A percentile compares a stretch with the other conserved stretches of the same genome.
Conservation (phyloP, 2,888 invertebrate genomes). For the Emesis furor region DNA sequence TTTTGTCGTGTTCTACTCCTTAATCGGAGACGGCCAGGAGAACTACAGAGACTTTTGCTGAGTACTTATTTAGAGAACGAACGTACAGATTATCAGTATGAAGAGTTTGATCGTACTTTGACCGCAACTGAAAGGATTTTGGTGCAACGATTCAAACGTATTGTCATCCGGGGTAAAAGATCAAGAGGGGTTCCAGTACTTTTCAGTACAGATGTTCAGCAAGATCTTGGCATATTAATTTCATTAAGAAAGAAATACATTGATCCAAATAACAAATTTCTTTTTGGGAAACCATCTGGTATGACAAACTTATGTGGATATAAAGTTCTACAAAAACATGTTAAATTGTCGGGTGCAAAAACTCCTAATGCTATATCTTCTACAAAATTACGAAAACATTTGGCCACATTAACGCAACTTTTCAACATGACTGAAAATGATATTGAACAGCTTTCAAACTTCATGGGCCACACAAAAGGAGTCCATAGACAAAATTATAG, state of each 20-base stretch:
- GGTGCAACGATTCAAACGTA: constrained; percentile 74
- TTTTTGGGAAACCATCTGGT: constrained; percentile 51
- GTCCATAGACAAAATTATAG: constrained; percentile 68
- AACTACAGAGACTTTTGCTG: constrained; percentile 71
- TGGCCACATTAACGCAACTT: constrained; percentile 76
- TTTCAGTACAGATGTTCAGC: constrained; percentile 73
- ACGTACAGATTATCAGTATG: constrained; percentile 46
- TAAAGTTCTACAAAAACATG: constrained; percentile 75
- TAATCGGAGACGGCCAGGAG: constrained; percentile 72
- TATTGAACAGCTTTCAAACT: constrained; percentile 76
- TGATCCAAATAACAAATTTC: constrained; percentile 43
- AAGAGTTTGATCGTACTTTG: constrained; percentile 48
- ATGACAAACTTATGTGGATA: constrained; percentile 70
- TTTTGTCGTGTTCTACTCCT: constrained; percentile 74
- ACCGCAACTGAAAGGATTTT: constrained; percentile 67
- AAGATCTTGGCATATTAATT: constrained; percentile 50
- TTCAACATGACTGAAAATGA: constrained; percentile 77
- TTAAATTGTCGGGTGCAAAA: constrained; percentile 73
- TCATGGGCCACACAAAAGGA: constrained; percentile 74
- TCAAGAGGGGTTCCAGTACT: constrained; percentile 75
- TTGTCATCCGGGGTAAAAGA: constrained; percentile 75
- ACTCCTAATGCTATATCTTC: constrained; percentile 75
- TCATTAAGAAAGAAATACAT: constrained; percentile 36
- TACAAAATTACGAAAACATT: constrained; percentile 77
- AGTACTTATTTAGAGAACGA: constrained; percentile 65